Base-by-base conservation (phyloP, 1,140 invertebrate species). In the Danaus melanippus region DNA sequence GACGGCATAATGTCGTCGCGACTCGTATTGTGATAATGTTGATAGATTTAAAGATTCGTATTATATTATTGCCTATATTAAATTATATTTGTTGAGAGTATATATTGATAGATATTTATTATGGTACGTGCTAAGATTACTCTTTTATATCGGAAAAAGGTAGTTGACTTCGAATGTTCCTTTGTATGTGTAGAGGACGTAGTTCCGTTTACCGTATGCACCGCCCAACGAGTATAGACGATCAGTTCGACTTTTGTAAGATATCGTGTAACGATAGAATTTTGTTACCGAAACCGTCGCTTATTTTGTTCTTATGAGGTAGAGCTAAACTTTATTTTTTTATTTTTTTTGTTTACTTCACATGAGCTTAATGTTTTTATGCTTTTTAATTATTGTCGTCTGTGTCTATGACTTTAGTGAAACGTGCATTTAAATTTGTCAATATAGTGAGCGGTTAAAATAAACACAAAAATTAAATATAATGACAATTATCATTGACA, bases 61-160 rank as follows among this genome's bases (percentile, higher is more conserved):
- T 79, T 74, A 76, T 78, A 82, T 74, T 83, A 76, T 79, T 79
- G 74, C 76, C 77, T 83, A 83, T 82, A 76, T 77, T 80, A 74
- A 81, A 81, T 81, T 81, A 81, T 81, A 81, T 84, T 81, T 84
- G 80, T 84, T 81, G 80, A 84, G 79, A 84, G 71, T 81, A 81
- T 81, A 81, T 81, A 81, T 81, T 78, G 76, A 79, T 81, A 81
- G 78, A 81, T 81, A 81, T 81, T 81, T 81, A 81, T 81, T 79
- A 80, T 66, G 71, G 69, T 79, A 76, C 67, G 63, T 77, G 74
- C 69, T 77, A 74, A 81, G 76, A 79, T 81, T 76, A 77, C 78
- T 79, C 74, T 79, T 81, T 79, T 81, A 71, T 81, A 79, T 77
- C 71, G 74, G 61, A 67, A 71, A 69, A 59, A 57, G 65, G 72